These are phyloP conservation scores for Orius insidiosus DNA, from an alignment of 1,140 invertebrate species.

Conservation along the genomic window DNA sequence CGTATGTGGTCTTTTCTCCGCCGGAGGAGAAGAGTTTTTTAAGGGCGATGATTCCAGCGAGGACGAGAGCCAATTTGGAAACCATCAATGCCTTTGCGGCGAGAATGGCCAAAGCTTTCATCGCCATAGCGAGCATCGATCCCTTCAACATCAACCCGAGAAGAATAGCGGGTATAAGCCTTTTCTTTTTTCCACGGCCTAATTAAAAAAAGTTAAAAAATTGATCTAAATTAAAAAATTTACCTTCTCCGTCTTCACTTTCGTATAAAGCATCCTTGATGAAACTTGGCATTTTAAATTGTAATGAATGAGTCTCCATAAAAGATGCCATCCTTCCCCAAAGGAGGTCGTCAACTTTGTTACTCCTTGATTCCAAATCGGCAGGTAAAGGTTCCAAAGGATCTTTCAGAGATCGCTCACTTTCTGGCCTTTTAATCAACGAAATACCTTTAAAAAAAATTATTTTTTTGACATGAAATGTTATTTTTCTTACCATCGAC, in stretches of 20 bases:
- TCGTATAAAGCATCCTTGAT: slow-evolving; percentile 16
- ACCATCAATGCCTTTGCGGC: slow-evolving; percentile 54
- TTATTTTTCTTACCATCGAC: slow-evolving; percentile 29
- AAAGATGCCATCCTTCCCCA: slow-evolving; percentile 36
- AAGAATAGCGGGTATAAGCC: slow-evolving; percentile 35
- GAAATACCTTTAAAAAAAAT: slow-evolving; percentile 17
- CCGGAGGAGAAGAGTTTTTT: slow-evolving; percentile 46
- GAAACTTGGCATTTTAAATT: slow-evolving; percentile 31
- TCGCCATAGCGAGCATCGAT: slow-evolving; percentile 48
- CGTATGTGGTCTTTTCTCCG: slow-evolving; percentile 61
- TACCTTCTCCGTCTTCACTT: slow-evolving; percentile 18
- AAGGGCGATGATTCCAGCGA: slow-evolving; percentile 54
- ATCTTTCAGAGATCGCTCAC: slow-evolving; percentile 18
- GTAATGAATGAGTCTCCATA: slow-evolving; percentile 38
- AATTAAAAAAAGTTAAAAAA: not conserved
- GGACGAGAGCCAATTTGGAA: slow-evolving; percentile 53
- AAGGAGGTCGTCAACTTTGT: slow-evolving; percentile 35
- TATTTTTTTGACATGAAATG: not conserved
- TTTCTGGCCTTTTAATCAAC: slow-evolving; percentile 16
- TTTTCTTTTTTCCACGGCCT: slow-evolving; percentile 29
- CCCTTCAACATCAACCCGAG: slow-evolving; percentile 46
- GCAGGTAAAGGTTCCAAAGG: slow-evolving; percentile 18
- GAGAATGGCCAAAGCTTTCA: slow-evolving; percentile 52
- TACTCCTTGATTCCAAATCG: slow-evolving; percentile 20
- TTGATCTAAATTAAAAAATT: not conserved